A percentile compares a stretch with the other conserved stretches of the same genome.
These are phyloP conservation scores for Limnephilus lunatus DNA, from an alignment of 2,888 invertebrate genomes.

Conservation along the genomic window DNA sequence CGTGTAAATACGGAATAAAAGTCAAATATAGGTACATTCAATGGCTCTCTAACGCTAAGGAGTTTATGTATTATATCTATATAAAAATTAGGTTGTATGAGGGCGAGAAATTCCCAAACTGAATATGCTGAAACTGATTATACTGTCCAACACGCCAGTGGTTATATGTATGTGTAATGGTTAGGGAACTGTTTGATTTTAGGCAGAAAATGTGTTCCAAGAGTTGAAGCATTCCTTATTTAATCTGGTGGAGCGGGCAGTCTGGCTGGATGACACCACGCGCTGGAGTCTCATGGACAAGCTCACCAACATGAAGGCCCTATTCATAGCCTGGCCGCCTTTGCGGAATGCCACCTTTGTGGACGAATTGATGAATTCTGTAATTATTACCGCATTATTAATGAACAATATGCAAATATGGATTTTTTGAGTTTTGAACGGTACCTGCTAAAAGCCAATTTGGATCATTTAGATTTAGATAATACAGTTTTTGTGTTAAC, in stretches of 20 bases:
- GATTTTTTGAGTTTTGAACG: no score
- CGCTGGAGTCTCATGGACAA: conserved; percentile 72
- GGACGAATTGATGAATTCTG: conserved; percentile 65
- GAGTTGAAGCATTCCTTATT: conserved; percentile 72
- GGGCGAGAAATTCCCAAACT: no score
- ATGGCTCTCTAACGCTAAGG: no score
- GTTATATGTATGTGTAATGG: neutral
- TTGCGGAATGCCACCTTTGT: conserved; percentile 67
- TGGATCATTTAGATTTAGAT: no score
- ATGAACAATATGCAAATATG: neutral
- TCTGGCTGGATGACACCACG: conserved; percentile 73
- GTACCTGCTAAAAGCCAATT: no score
- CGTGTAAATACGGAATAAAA: no score
- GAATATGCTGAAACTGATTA: no score
- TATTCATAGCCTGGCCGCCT: conserved; percentile 72
- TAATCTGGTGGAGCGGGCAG: conserved; percentile 70
- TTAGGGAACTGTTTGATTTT: conserved; percentile 31
- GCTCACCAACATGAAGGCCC: conserved; percentile 71
- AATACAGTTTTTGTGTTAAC: no score
- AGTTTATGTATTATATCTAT: no score
- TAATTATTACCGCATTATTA: conserved; percentile 51
- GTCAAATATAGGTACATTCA: no score
- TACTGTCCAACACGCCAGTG: no score
- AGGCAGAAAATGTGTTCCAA: conserved; percentile 71
- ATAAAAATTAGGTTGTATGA: no score